Evolutionary conservation across 2,888 invertebrate genomes (phyloP), one percentile per base, ranked within the genome.

Genomic region (Ectemnius lituratus): DNA sequence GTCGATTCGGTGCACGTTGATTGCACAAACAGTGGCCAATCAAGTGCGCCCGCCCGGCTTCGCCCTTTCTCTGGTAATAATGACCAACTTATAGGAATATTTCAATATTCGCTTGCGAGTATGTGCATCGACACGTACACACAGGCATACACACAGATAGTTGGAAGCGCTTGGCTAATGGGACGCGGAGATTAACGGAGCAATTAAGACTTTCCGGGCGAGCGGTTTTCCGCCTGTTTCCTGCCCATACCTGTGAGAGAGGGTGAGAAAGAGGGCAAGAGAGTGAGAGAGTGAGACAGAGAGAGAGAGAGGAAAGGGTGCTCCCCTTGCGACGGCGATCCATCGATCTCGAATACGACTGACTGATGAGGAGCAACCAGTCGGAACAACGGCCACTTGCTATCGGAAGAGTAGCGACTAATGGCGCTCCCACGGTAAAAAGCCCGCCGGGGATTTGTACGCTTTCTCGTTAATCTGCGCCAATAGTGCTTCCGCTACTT

Each of bases 11-110:
- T 27, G 28, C 57, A n/a, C 65, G 65, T 68, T 61, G 64, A 52
- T 73, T 61, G 47, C 61, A 65, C 73, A 62, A 62, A 59, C 23
- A 11, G 49, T 16, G 45, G 4, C 57, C 37, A 37, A 37, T 37
- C 37, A 37, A 37, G 8, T 37, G 37, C 37, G 37, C 37, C 37
- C 37, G 2, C 37, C 8, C 37, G 8, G 8, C 37, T 37, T 37
- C 37, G 8, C 37, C 11, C 37, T 37, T 37, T 37, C 37, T 11
- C 37, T 0, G 8, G 3, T 37, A 37, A 37, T 37, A 37, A 37
- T 37, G 37, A 37, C 37, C 5, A 37, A 37, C 37, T 37, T 37
- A 37, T 37, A 11, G 37, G 37, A 11, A 37, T 37, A 37, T 37
- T 37, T 37, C 37, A 37, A 37, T 37, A 37, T 37, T 6, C 37